Evolutionary conservation across 2,113 vertebrate genomes (phyloP).

Genomic region (Peromyscus californicus): DNA sequence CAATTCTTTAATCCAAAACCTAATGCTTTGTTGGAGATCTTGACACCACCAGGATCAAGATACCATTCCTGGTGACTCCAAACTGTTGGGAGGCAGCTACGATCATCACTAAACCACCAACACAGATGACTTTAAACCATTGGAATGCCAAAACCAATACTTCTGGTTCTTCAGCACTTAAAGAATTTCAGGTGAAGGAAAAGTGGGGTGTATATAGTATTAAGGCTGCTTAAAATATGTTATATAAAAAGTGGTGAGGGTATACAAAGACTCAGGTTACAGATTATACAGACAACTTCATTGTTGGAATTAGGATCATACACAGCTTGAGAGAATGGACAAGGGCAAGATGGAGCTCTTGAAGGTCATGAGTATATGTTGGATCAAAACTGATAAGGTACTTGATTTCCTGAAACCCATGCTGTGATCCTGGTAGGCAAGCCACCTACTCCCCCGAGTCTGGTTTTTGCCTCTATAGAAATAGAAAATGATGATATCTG

Average conservation of each 20-base stretch:
- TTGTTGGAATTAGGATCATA: not conserved
- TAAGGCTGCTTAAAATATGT: not conserved
- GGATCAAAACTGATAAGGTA: not conserved
- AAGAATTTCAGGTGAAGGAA: conserved; percentile 27
- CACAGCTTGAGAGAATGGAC: not conserved
- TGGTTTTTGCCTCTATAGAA: not conserved
- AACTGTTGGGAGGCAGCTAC: not conserved
- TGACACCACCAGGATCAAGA: not conserved
- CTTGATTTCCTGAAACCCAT: not conserved
- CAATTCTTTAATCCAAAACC: conserved; percentile 38
- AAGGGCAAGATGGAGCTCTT: not conserved
- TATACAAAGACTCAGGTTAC: not conserved
- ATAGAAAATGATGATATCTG: not conserved
- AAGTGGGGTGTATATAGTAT: not conserved
- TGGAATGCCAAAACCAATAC: conserved; percentile 33
- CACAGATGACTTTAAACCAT: not conserved
- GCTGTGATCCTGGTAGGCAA: not conserved
- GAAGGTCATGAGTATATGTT: not conserved
- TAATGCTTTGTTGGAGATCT: not conserved
- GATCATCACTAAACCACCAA: not conserved
- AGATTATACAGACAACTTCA: not conserved
- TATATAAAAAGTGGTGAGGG: not conserved
- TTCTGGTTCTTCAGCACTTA: conserved; percentile 30
- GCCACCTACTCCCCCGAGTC: not conserved
- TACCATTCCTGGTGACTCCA: not conserved